Percentiles rank a stretch among this genome's conserved stretches.
Evolutionary conservation across 2,113 vertebrate genomes (phyloP).

Genomic region (Austrofundulus limnaeus): DNA sequence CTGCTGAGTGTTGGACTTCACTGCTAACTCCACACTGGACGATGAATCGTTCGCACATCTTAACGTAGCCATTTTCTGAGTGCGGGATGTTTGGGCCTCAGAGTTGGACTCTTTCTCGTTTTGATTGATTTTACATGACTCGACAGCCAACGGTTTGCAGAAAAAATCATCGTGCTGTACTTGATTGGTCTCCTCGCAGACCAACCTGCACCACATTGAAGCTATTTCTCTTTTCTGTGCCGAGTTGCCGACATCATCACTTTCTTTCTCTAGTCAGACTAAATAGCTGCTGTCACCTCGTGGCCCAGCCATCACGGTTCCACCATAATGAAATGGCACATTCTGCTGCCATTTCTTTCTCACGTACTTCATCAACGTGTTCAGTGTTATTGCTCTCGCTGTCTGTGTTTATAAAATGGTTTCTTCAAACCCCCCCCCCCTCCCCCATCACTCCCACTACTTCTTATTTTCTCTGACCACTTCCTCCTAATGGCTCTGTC

Average conservation of each 20-base stretch:
- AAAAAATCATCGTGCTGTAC: slow-evolving; percentile 26
- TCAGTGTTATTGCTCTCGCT: slow-evolving; percentile 52
- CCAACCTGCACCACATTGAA: slow-evolving; percentile 13
- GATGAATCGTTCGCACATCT: slow-evolving; percentile 57
- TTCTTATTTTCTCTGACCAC: slow-evolving; percentile 65
- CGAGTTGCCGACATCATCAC: slow-evolving; percentile 45
- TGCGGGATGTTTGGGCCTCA: slow-evolving; percentile 31
- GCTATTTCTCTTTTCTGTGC: slow-evolving; percentile 23
- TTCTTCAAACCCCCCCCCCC: slow-evolving; percentile 65
- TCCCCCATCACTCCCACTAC: slow-evolving; percentile 59
- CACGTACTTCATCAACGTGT: slow-evolving; percentile 18
- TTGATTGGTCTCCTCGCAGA: slow-evolving; percentile 10
- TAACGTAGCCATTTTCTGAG: slow-evolving; percentile 28
- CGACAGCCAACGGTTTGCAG: slow-evolving; percentile 26
- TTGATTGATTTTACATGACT: slow-evolving; percentile 53
- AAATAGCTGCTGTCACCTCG: slow-evolving; percentile 34
- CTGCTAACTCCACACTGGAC: slow-evolving; percentile 16
- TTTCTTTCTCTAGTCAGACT: slow-evolving; percentile 23
- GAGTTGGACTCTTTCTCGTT: slow-evolving; percentile 16
- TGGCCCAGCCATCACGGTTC: slow-evolving; percentile 21
- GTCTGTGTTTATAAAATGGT: slow-evolving; percentile 67
- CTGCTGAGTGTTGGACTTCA: slow-evolving; percentile 42
- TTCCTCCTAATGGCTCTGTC: slow-evolving; percentile 71
- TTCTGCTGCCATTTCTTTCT: slow-evolving; percentile 38
- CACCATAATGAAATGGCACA: slow-evolving; percentile 49